A percentile compares a stretch with the other conserved stretches of the same genome.
phyloP scores from a whole-genome alignment of 1,140 invertebrate genomes.

The Ips nitidus region DNA sequence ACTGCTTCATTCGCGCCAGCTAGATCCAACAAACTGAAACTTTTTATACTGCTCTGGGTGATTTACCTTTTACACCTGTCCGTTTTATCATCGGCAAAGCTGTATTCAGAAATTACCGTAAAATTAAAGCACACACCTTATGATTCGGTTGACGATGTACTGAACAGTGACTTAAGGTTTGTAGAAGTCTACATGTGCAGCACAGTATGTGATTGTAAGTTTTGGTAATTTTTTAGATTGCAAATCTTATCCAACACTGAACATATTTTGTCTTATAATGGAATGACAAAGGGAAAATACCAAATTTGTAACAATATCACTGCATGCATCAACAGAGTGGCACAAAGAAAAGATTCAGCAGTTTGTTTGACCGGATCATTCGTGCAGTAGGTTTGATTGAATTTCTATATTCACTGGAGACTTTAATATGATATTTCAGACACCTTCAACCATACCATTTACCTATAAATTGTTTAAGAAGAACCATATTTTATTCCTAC shows the following conservation, averaged over 20 bases:
- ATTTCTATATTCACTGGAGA: neutral
- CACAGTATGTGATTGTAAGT: no score
- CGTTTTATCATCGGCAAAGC: neutral
- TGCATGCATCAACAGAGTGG: neutral
- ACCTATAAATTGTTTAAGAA: neutral
- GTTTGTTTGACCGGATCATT: neutral
- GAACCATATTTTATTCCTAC: neutral
- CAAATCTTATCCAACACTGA: neutral
- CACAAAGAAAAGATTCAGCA: neutral
- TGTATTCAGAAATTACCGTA: neutral
- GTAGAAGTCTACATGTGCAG: no score
- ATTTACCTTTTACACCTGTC: neutral
- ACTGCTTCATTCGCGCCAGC: neutral
- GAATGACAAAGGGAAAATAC: neutral
- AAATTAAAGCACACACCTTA: neutral
- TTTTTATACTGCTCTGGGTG: neutral
- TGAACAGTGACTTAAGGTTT: neutral
- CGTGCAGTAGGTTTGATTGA: neutral
- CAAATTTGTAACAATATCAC: neutral
- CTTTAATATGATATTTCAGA: neutral
- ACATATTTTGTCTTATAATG: neutral
- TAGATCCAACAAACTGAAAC: neutral
- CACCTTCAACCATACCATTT: neutral
- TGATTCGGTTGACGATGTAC: neutral
- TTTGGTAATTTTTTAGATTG: neutral